These are phyloP conservation scores for Cephalotes varians DNA, from an alignment of 2,888 invertebrate species.

Conservation along the genomic window DNA sequence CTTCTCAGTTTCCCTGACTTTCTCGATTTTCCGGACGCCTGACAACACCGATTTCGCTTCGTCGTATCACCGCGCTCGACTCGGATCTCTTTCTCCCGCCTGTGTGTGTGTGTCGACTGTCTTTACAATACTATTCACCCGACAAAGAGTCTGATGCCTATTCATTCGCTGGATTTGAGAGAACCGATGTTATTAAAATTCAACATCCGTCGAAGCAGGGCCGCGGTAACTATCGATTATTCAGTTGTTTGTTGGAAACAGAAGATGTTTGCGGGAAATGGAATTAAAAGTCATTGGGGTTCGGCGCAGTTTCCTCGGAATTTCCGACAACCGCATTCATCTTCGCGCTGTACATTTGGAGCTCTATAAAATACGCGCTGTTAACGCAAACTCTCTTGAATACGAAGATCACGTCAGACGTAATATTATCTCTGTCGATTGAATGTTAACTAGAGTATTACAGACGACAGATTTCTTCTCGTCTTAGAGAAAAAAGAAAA, in stretches of 20 bases:
- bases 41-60: constrained; percentile 32
- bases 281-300: constrained; percentile 43
- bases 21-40: neutral
- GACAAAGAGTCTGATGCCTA: constrained; percentile 45
- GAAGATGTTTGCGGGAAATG: constrained; percentile 47
- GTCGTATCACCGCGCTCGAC: constrained; percentile 6
- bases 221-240: constrained; percentile 47
- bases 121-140: constrained; percentile 14
- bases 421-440: constrained; percentile 23
- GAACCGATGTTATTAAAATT: constrained; percentile 52
- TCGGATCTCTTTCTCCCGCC: constrained; percentile 8
- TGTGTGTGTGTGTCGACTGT: constrained; percentile 26
- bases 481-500: neutral
- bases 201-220: constrained; percentile 35
- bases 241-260: constrained; percentile 52
- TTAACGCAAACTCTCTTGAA: constrained; percentile 6
- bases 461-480: constrained; percentile 22
- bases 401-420: constrained; percentile 26
- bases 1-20: constrained; percentile 5
- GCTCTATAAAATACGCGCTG: constrained; percentile 13
- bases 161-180: constrained; percentile 49
- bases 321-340: constrained; percentile 37
- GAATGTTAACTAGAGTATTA: constrained; percentile 31
- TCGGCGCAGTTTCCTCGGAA: constrained; percentile 13
- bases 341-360: constrained; percentile 2